Evolutionary conservation across 2,797 vertebrate genomes (phyloP).

Genomic region (Coluber constrictor): DNA sequence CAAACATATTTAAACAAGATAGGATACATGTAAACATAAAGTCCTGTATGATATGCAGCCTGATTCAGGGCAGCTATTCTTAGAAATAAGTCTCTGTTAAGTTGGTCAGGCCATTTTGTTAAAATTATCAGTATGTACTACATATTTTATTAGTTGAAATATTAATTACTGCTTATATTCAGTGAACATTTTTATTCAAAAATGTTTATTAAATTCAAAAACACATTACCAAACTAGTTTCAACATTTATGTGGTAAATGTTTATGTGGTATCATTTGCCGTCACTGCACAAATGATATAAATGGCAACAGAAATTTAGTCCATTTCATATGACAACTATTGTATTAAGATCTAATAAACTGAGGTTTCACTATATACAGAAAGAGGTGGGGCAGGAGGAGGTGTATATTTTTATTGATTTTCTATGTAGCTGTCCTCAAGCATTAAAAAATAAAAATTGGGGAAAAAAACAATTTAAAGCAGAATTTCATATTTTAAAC

Average conservation of each 20-base stretch:
- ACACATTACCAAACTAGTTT: background rate
- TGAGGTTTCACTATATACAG: background rate
- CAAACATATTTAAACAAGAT: slow-evolving; percentile 15
- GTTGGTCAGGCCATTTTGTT: background rate
- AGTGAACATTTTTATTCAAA: background rate
- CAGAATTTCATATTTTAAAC: background rate
- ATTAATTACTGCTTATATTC: slow-evolving; percentile 57
- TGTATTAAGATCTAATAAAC: background rate
- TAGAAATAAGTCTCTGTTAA: background rate
- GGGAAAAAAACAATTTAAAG: background rate
- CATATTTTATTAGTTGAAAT: slow-evolving; percentile 55
- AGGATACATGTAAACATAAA: slow-evolving; percentile 21
- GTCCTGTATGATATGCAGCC: background rate
- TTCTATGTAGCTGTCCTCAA: background rate
- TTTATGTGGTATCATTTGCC: background rate
- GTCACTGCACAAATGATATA: background rate
- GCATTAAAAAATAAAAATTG: background rate
- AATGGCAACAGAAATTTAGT: background rate
- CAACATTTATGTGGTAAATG: background rate
- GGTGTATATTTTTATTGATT: background rate
- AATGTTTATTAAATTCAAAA: background rate
- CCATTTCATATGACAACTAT: background rate
- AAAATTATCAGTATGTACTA: slow-evolving; percentile 26
- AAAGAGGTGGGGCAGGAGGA: background rate
- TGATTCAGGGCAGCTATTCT: background rate